phyloP scores from a whole-genome alignment of 2,113 vertebrate species.

The Diadophis punctatus region DNA sequence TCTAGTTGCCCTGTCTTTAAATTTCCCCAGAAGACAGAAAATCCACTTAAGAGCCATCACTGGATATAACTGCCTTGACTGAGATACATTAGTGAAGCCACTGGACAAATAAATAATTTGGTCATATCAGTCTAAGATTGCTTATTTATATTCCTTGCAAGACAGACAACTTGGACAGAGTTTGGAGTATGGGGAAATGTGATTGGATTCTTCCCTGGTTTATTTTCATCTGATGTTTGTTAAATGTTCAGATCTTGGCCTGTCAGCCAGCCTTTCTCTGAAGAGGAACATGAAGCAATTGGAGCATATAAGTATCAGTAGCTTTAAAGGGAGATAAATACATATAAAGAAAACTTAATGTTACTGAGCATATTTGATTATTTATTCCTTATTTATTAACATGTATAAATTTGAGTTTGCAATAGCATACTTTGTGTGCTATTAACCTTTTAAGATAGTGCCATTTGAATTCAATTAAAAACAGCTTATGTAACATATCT shows the following conservation, averaged over 20 bases:
- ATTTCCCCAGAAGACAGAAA: background rate
- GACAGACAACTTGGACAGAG: slow-evolving; percentile 22
- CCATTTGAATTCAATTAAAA: background rate
- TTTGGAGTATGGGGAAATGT: slow-evolving; percentile 20
- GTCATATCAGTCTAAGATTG: background rate
- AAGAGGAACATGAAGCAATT: slow-evolving; percentile 19
- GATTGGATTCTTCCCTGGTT: slow-evolving; percentile 36
- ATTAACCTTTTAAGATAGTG: background rate
- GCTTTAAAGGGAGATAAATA: background rate
- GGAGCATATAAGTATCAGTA: background rate
- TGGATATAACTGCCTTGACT: background rate
- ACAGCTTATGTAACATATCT: background rate
- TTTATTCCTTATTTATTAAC: background rate
- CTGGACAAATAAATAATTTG: slow-evolving; percentile 3
- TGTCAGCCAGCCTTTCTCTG: background rate
- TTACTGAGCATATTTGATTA: background rate
- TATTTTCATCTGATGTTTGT: slow-evolving; percentile 44
- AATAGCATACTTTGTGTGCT: background rate
- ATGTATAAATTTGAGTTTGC: background rate
- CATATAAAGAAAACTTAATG: background rate
- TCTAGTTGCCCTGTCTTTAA: background rate
- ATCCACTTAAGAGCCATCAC: background rate
- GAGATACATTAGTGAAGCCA: background rate
- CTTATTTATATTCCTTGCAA: slow-evolving; percentile 16
- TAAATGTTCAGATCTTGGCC: slow-evolving; percentile 32